Percentiles rank a stretch among this genome's conserved stretches.
phyloP scores from a whole-genome alignment of 2,113 vertebrate species.

The Petaurus breviceps region DNA sequence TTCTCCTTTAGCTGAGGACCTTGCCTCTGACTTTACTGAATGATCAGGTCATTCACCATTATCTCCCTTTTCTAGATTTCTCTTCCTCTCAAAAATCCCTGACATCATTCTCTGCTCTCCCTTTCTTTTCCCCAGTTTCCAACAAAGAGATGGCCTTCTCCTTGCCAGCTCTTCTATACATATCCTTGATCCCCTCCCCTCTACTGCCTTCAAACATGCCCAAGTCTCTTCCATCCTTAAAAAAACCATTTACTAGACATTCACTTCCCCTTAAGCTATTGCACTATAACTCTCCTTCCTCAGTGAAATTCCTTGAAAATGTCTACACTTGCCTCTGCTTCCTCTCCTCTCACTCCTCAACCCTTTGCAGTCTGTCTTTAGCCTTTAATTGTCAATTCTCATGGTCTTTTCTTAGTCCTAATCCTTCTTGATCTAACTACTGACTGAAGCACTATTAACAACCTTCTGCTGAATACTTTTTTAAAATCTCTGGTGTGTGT shows the following conservation, averaged over 20 bases:
- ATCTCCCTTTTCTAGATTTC: neutral
- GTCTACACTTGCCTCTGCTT: neutral
- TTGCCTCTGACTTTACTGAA: neutral
- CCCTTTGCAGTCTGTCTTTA: neutral
- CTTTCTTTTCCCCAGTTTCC: neutral
- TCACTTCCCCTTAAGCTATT: neutral
- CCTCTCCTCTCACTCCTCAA: neutral
- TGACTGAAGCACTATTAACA: neutral
- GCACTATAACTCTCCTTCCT: neutral
- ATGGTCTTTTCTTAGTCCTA: neutral
- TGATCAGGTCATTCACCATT: neutral
- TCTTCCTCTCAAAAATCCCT: neutral
- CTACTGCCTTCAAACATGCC: neutral
- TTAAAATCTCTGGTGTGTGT: too few species aligned
- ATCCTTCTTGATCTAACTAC: neutral
- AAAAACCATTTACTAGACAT: neutral
- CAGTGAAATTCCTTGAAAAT: neutral
- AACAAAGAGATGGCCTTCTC: neutral
- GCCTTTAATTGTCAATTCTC: neutral
- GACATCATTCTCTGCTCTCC: neutral
- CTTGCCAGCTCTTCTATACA: neutral
- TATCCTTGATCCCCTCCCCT: neutral
- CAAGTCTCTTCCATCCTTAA: neutral
- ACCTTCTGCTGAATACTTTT: neutral
- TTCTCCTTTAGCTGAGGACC: neutral